Evolutionary conservation across 2,888 invertebrate genomes (phyloP).

Genomic region (Microctonus hyperodae): DNA sequence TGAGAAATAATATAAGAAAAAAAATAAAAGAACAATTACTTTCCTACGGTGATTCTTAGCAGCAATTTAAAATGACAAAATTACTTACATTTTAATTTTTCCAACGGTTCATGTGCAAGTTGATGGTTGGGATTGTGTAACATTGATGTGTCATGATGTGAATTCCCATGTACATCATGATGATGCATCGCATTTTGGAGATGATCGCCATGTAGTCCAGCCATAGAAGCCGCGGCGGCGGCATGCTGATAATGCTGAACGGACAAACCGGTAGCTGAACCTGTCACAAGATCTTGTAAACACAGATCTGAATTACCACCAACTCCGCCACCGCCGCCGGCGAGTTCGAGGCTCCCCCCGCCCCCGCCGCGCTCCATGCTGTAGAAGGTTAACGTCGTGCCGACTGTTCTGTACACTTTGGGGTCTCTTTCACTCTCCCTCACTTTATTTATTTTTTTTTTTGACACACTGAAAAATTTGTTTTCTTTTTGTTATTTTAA

Average conservation of each 20-base stretch:
- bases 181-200: conserved; percentile 58
- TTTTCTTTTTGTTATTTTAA: no score
- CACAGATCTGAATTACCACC: conserved; percentile 71
- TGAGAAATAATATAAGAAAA: not conserved
- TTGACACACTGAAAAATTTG: conserved; percentile 15
- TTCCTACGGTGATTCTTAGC: no score
- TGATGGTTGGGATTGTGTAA: conserved; percentile 72
- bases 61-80: no score
- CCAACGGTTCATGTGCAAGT: conserved; percentile 76
- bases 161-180: conserved; percentile 48
- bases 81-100: conserved; percentile 77
- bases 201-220: conserved; percentile 65
- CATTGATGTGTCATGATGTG: conserved; percentile 66
- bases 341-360: conserved; percentile 63
- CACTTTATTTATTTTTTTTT: conserved; percentile 35
- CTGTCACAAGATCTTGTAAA: conserved; percentile 76
- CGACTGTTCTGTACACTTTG: conserved; percentile 62
- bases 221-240: conserved; percentile 66
- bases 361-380: conserved; percentile 61
- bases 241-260: conserved; percentile 65
- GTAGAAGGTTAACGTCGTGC: conserved; percentile 66
- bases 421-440: conserved; percentile 25
- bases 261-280: conserved; percentile 66
- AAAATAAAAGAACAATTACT: conserved; percentile 1
- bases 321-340: conserved; percentile 49